Base-by-base conservation (phyloP, 2,797 vertebrate species). In the Buphagus erythrorhynchus region DNA sequence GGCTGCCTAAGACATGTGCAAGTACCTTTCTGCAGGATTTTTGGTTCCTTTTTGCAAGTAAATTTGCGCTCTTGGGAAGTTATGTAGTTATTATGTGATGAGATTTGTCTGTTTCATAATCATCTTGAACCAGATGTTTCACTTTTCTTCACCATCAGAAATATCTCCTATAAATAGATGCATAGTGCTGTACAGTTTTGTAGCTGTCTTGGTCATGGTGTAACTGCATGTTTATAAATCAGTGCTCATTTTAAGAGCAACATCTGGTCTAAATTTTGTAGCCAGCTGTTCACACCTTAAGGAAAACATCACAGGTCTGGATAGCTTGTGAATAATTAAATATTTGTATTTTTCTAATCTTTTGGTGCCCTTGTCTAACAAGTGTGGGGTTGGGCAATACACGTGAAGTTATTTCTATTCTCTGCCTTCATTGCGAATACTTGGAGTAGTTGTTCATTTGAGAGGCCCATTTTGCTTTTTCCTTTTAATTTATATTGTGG, bases 221-320 rank as follows among this genome's bases (percentile, higher is more conserved):
- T 89, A 96, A 80, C 45, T 33, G 33, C 2, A 0, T 93, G 68
- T 91, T 88, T 94, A 90, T 90, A 90, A 94, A 93, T 91, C 59
- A 59, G 42, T 87, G 88, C 35, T 95, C 42, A 33, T 81, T 96
- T 84, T 49, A 95, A 96, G 83, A 93, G 77, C 77, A 95, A 86
- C 95, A 96, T 97, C 94, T 96, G 91, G 82, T 82, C 58, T 85
- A 48, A 95, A 90, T 95, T 95, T 91, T 84, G 89, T 59, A 86
- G 48, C 78, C 94, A 94, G 89, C 94, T 96, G 95, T 95, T 96
- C 91, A 88, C 96, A 96, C 96, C 88, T 97, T 94, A 93, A 95
- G 85, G 82, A 88, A 81, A 95, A 69, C 7, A 33, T 83, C 62
- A 68, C 84, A 78, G 61, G 43, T 94, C 81, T 95, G 87, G 33